Conservation (phyloP, 2,113 vertebrate genomes). For the Leptocoma aspasia region DNA sequence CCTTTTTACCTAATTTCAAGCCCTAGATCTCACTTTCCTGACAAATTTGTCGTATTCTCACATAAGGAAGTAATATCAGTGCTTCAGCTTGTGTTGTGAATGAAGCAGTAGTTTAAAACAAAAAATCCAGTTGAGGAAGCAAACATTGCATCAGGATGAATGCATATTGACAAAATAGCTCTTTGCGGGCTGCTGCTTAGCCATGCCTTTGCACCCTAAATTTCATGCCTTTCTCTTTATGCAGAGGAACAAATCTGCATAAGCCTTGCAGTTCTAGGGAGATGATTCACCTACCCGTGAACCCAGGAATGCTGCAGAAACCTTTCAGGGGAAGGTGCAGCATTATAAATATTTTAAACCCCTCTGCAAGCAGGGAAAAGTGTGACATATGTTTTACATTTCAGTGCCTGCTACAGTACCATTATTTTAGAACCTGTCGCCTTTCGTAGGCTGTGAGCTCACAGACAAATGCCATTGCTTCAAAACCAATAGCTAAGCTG, state of each 20-base stretch:
- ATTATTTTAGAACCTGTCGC: conserved; percentile 58
- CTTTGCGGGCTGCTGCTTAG: not conserved
- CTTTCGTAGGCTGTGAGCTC: conserved; percentile 28
- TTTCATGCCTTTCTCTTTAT: not conserved
- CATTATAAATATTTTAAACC: conserved; percentile 68
- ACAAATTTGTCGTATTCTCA: not conserved
- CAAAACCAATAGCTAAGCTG: conserved; percentile 59
- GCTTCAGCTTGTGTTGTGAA: not conserved
- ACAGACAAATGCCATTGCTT: conserved; percentile 57
- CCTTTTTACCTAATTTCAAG: not conserved
- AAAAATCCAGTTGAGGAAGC: not conserved
- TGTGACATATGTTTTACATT: conserved; percentile 68
- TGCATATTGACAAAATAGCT: not conserved
- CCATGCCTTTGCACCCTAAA: not conserved
- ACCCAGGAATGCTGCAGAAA: conserved; percentile 35
- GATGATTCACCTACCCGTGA: conserved; percentile 42
- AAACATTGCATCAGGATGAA: not conserved
- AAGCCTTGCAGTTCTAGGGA: not conserved
- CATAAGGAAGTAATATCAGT: not conserved
- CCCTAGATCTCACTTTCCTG: not conserved
- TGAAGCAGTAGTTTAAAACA: not conserved
- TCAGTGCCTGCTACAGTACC: conserved; percentile 34
- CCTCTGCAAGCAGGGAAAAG: conserved; percentile 31
- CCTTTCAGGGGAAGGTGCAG: conserved; percentile 55
- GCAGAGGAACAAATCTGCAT: not conserved